Percentiles rank a stretch among this genome's conserved stretches.
Conservation (phyloP, 2,797 vertebrate genomes). For the Bryconaethiops microstoma region DNA sequence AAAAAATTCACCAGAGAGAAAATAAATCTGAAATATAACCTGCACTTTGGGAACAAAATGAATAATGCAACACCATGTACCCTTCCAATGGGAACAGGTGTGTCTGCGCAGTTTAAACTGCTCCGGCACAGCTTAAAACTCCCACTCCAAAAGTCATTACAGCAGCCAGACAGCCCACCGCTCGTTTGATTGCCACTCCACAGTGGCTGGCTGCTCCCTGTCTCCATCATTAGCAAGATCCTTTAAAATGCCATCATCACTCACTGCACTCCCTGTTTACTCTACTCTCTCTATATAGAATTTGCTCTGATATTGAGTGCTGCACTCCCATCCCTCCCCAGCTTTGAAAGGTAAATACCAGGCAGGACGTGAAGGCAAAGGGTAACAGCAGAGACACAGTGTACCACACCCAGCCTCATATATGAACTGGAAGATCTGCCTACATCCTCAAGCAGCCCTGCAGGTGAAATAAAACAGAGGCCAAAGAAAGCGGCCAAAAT, state of each 20-base stretch:
- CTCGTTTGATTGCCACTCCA: conserved; percentile 28
- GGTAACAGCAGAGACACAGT: neutral
- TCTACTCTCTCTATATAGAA: neutral
- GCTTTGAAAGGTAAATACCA: conserved; percentile 34
- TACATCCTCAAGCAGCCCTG: neutral
- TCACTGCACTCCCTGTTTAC: conserved; percentile 14
- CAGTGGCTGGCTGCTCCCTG: conserved; percentile 1
- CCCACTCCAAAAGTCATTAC: conserved; percentile 6
- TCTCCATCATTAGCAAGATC: neutral
- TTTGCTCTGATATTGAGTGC: conserved; percentile 27
- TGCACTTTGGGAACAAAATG: conserved; percentile 1
- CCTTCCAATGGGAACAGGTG: conserved; percentile 19
- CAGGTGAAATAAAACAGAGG: neutral
- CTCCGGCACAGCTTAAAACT: conserved; percentile 13
- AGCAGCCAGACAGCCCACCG: neutral
- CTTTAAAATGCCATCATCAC: conserved; percentile 6
- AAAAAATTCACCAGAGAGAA: neutral
- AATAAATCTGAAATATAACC: neutral
- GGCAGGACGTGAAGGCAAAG: neutral
- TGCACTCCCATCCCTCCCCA: conserved; percentile 7
- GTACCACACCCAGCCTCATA: neutral
- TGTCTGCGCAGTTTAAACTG: neutral
- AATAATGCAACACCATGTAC: conserved; percentile 11
- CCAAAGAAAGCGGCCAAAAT: neutral
- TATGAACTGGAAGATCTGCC: conserved; percentile 1